These are phyloP conservation scores for Scaptomyza pallida DNA, from an alignment of 1,140 invertebrate genomes.

Conservation along the genomic window DNA sequence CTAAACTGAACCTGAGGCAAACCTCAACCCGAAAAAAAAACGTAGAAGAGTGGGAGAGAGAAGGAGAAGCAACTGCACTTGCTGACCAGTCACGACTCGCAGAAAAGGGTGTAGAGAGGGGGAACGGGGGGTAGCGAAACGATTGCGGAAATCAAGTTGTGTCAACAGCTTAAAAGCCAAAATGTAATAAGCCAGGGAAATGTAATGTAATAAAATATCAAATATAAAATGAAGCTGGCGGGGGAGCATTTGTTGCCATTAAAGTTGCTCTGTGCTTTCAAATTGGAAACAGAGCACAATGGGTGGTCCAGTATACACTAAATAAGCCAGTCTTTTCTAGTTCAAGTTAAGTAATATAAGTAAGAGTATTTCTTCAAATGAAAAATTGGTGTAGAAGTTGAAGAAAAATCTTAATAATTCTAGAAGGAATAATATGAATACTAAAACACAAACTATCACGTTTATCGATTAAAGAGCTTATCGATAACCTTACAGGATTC, in stretches of 20 bases:
- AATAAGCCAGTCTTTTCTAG: neutral
- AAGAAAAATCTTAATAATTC: too few species aligned
- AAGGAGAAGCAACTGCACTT: constrained; percentile 10
- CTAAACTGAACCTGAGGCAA: constrained; percentile 42
- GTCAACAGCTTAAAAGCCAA: constrained; percentile 83
- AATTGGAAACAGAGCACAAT: constrained; percentile 52
- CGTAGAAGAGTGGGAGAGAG: too few species aligned
- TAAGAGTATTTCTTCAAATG: too few species aligned
- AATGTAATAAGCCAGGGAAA: constrained; percentile 83
- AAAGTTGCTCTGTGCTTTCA: constrained; percentile 71
- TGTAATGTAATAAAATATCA: constrained; percentile 83
- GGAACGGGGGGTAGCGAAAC: constrained; percentile 19
- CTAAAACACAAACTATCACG: too few species aligned
- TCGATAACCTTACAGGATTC: too few species aligned
- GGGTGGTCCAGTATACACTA: neutral
- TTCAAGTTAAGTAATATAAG: too few species aligned
- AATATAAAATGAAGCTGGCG: constrained; percentile 67
- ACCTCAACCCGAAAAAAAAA: neutral
- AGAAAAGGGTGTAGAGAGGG: neutral
- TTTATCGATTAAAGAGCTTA: too few species aligned
- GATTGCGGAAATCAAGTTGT: constrained; percentile 78
- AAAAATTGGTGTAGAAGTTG: too few species aligned
- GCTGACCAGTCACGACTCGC: constrained; percentile 37
- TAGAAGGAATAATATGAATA: too few species aligned
- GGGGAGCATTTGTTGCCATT: constrained; percentile 74